Base-by-base conservation (phyloP, 1,140 invertebrate species). In the Drosophila tani region DNA sequence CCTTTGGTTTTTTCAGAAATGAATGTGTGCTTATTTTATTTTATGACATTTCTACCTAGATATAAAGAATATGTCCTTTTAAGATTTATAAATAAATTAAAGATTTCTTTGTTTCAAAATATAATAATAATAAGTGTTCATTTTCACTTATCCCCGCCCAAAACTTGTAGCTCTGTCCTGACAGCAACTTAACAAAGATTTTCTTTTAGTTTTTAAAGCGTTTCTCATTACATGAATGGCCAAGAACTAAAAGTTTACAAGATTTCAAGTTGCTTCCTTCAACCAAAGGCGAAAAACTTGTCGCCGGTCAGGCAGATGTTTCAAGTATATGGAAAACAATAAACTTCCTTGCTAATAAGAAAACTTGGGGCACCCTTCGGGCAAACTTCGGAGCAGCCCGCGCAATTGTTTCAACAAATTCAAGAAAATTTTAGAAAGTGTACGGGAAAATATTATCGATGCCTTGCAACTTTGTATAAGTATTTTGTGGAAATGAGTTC, bases 311-410 rank as follows among this genome's bases (percentile, higher is more conserved):
- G 53, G 35, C 45, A 69, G 63, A 69, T 68, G 63, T 51, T 68
- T 24, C 21, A n/a, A 56, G 53, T 56, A 6, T 45, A 24, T 73
- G 29, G 21, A 70, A 74, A 43, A 74, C 49, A 60, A 74, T 51
- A 50, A 73, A 73, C 43, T 73, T 60, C 14, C 29, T 43, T 27
- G 68, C 45, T 74, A 74, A 74, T 73, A 73, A 60, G 55, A 59
- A 60, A 73, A 43, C 38, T 41, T 70, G 41, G 21, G 1, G 17
- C 43, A 45, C 14, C 35, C 45, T 50, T 38, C 8, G 5, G n/a
- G 15, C 24, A 45, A 69, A 53, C 19, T 67, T 66, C 3, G 5
- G 15, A 50, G 15, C 19, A 24, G 41, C 32, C 12, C 46, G 19
- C 21, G 19, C 24, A 70, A 57, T 69, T 53, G 24, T 45, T 50